A percentile compares a stretch with the other conserved stretches of the same genome.
Evolutionary conservation across 2,113 vertebrate genomes (phyloP).

Genomic region (Sinocyclocheilus rhinocerous): DNA sequence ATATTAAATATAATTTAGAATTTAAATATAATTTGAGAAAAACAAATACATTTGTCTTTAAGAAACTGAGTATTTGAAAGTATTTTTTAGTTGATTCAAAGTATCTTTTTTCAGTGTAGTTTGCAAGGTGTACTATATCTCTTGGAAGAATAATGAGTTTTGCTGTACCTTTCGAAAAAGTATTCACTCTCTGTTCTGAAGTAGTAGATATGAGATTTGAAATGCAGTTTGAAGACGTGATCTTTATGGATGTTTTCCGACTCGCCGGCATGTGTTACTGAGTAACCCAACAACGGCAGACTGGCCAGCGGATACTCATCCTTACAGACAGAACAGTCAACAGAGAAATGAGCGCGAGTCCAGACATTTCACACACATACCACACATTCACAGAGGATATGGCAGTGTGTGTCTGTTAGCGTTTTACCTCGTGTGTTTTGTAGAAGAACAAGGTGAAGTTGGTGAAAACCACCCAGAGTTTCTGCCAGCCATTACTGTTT

Average conservation of each 20-base stretch:
- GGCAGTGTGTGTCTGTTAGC: not conserved
- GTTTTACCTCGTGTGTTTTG: constrained; percentile 93
- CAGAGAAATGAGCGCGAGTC: not conserved
- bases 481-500: constrained; percentile 99
- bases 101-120: not conserved
- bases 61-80: too few species aligned
- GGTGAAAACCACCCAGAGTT: constrained; percentile 99
- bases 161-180: constrained; percentile 88
- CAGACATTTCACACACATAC: constrained; percentile 61
- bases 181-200: constrained; percentile 98
- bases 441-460: constrained; percentile 99
- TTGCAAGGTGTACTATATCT: not conserved
- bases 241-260: constrained; percentile 98
- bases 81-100: too few species aligned
- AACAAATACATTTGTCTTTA: too few species aligned
- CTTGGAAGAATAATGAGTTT: not conserved
- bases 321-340: constrained; percentile 67
- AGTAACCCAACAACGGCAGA: constrained; percentile 94
- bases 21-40: too few species aligned
- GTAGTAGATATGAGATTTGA: constrained; percentile 98
- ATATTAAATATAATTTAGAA: too few species aligned
- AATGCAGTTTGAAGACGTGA: constrained; percentile 97
- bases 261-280: constrained; percentile 89
- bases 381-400: constrained; percentile 43
- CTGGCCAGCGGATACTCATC: constrained; percentile 97